Conservation (phyloP, 2,888 invertebrate species). For the Cheilosia soror region DNA sequence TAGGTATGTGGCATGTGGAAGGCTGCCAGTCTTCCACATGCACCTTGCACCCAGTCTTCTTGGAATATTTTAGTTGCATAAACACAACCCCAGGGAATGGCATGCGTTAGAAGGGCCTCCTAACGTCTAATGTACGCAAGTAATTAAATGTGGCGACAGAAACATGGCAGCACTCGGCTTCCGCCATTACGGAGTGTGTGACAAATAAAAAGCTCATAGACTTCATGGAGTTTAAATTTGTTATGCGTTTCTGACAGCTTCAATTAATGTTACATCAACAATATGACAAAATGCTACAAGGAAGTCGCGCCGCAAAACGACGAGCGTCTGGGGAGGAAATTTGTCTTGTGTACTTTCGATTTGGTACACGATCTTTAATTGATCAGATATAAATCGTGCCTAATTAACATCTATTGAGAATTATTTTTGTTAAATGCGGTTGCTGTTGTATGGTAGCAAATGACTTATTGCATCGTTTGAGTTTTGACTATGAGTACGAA, state of each 20-base stretch:
- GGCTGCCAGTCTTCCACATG: conserved; percentile 44
- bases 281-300: conserved; percentile 74
- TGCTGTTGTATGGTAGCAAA: conserved; percentile 3
- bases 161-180: conserved; percentile 71
- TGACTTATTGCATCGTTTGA: conserved; percentile 42
- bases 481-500: conserved; percentile 35
- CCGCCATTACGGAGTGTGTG: conserved; percentile 61
- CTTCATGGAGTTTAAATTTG: conserved; percentile 71
- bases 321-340: conserved; percentile 20
- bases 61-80: conserved; percentile 49
- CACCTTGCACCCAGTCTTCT: conserved; percentile 55
- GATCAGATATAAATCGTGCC: conserved; percentile 73
- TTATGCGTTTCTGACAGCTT: conserved; percentile 72
- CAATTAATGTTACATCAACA: conserved; percentile 76
- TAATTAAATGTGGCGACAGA: conserved; percentile 73
- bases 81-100: conserved; percentile 14
- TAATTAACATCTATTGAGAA: conserved; percentile 71
- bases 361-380: conserved; percentile 71
- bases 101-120: not conserved
- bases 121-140: conserved; percentile 62
- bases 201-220: conserved; percentile 73
- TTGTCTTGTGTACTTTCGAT: conserved; percentile 60
- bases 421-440: conserved; percentile 48
- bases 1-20: conserved; percentile 48
- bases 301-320: conserved; percentile 47